Conservation (phyloP, 2,888 invertebrate genomes). For the Epirrhoe tristata region DNA sequence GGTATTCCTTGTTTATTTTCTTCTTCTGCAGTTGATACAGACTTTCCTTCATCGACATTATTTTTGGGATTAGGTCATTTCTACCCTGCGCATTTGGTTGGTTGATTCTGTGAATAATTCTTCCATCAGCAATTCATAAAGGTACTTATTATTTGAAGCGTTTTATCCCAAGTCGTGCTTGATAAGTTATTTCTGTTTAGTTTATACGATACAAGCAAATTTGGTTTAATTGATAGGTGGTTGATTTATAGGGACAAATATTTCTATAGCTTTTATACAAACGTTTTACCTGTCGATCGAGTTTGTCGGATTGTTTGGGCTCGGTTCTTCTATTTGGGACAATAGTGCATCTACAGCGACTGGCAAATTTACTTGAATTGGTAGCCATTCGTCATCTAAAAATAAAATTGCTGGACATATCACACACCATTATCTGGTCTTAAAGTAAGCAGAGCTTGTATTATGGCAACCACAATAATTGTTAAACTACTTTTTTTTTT, state of each 20-base stretch:
- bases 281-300: constrained; percentile 67
- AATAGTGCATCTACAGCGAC: constrained; percentile 62
- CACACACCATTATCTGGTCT: no score
- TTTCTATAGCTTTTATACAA: background rate
- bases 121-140: background rate
- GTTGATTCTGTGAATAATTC: constrained; percentile 63
- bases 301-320: constrained; percentile 51
- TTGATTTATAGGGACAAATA: no score
- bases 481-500: no score
- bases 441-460: no score
- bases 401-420: constrained; percentile 11
- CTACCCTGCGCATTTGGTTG: constrained; percentile 58
- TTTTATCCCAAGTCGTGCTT: no score
- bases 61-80: constrained; percentile 53
- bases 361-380: constrained; percentile 58
- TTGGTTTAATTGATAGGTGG: no score
- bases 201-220: no score
- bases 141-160: background rate
- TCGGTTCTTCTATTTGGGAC: constrained; percentile 65
- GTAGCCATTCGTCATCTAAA: constrained; percentile 67
- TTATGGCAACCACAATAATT: no score
- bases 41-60: constrained; percentile 69
- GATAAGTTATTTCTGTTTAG: no score
- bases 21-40: constrained; percentile 73
- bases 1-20: constrained; percentile 75